Conservation (phyloP, 2,888 invertebrate species). For the Sarcophaga caerulescens region DNA sequence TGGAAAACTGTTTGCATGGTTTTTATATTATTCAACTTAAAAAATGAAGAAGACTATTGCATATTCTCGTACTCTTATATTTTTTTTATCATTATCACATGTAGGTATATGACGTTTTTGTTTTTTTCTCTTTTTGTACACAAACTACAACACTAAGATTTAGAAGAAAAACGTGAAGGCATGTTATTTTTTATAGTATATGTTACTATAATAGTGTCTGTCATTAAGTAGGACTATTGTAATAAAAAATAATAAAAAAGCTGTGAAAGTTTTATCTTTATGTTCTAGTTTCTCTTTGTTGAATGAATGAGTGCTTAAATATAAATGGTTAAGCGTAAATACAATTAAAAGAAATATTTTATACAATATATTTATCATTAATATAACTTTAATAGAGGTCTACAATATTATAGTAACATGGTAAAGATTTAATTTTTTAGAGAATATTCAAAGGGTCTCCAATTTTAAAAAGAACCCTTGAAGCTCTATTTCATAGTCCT, state of each 20-base stretch:
- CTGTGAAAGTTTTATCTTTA: constrained; percentile 21
- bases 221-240: constrained; percentile 6
- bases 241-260: background rate
- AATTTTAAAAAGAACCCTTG: too few relatives aligned
- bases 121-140: background rate
- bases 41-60: background rate
- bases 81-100: background rate
- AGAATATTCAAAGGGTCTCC: too few relatives aligned
- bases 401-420: background rate
- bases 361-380: background rate
- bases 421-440: too few relatives aligned
- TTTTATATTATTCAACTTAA: background rate
- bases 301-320: background rate
- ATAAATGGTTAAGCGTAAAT: background rate
- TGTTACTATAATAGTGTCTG: constrained; percentile 18
- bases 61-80: background rate
- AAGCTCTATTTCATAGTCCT: too few relatives aligned
- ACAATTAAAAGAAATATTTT: background rate
- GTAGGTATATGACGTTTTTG: background rate
- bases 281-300: constrained; percentile 22
- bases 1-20: background rate
- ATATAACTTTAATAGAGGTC: background rate
- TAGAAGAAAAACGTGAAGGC: constrained; percentile 40
- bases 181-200: background rate
- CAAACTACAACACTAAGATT: constrained; percentile 4